Base-by-base conservation (phyloP, 2,113 vertebrate species). In the Actinemys pallida region DNA sequence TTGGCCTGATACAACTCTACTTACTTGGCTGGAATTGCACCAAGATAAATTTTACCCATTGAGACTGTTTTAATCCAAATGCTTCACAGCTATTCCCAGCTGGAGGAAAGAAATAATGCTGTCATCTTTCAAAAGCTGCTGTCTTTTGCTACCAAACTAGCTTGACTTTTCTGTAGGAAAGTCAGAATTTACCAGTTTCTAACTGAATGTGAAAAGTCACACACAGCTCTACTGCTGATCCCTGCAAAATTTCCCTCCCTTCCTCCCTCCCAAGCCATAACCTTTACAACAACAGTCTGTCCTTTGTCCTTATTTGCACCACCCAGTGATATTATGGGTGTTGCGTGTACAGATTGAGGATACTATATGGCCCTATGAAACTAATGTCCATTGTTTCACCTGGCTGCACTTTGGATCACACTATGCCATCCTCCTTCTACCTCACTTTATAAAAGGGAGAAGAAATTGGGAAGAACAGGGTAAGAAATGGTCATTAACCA, bases 101-200 rank as follows among this genome's bases (percentile, higher is more conserved):
- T 45, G 20, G 27, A 79, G 6, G 89, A 90, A 95, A 87, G 78
- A 86, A 90, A 92, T 81, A 16, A 79, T 53, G 47, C 25, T 8
- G 25, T 57, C 2, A 83, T 49, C 54, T 54, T 82, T 91, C 94
- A 92, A 69, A 69, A 94, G 54, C 3, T 96, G n/a, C 2, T 14
- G 10, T 35, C 80, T 90, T 88, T 80, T 27, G 4, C 84, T 92
- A 47, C 6, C 81, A 89, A 95, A 91, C 79, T 81, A 39, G 56
- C 53, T 83, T 97, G 89, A 81, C 88, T 86, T 96, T 96, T 94
- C 50, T 24, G 5, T 20, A 17, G 47, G 87, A 88, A 90, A 35
- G 62, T 91, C 81, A 92, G 19, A 69, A 87, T 93, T 75, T 92
- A 4, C 31, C 79, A 86, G 50, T 79, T 83, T 10, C 65, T 39